Evolutionary conservation across 2,888 invertebrate genomes (phyloP), one percentile per base, ranked within the genome.

Genomic region (Mactromeris polynyma): DNA sequence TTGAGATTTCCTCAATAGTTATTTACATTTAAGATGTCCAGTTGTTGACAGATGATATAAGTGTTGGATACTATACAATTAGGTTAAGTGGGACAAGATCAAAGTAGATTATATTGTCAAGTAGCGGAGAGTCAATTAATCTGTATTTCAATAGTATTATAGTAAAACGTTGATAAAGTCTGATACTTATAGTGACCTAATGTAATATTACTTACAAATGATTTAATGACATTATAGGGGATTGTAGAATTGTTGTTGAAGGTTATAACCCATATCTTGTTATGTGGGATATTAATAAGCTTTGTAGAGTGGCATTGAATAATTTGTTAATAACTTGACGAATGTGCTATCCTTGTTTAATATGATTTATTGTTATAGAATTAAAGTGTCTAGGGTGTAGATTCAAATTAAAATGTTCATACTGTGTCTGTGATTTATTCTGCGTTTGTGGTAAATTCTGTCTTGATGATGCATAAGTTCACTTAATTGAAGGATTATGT

Each of bases 141-240:
- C 36, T 33, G 3, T 33, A 36, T 19, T 73, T 73, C 33, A 19
- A 33, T 33, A 33, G 73, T 73, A 73, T 73, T 73, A 73, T 73
- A 36, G 40, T 83, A 69, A 69, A 58, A 83, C 38, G 40, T 19
- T 38, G 83, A 83, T 83, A 83, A 69, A 11, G 40, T 26, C 19
- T 19, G 26, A 69, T 40, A 83, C 40, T 83, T 40, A 6, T 33
- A 14, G 26, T 83, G 83, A 83, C 26, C 40, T 83, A 36, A 83
- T 69, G 64, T 64, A 58, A n/a, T 40, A 69, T 69, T 31, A 58
- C 69, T 26, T 83, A 38, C 38, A 36, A 40, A 54, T 83, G 69
- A 83, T 69, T 69, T 64, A 64, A 69, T 83, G 69, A 42, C 36
- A 38, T 64, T 64, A 38, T 40, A 69, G 36, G 33, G 42, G 40